Conservation (phyloP, 2,797 vertebrate genomes). For the Gorsachius magnificus region DNA sequence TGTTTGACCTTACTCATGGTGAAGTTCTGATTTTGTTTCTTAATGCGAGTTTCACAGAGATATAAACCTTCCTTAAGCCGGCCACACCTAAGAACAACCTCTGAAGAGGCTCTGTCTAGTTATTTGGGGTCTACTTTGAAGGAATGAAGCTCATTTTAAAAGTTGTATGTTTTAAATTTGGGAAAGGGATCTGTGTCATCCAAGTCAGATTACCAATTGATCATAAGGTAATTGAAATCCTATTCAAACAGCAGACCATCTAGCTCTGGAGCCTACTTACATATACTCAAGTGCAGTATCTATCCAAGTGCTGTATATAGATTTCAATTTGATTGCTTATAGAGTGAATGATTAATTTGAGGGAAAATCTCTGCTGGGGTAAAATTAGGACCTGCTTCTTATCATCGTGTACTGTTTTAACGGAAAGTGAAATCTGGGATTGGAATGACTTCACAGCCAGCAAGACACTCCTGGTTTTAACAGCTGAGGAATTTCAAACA, state of each 20-base stretch:
- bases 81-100: background rate
- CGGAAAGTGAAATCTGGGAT: background rate
- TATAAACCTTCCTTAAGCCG: background rate
- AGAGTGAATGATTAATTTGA: slow-evolving; percentile 26
- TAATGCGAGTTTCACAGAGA: background rate
- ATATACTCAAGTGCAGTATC: background rate
- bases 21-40: background rate
- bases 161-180: background rate
- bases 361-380: background rate
- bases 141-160: background rate
- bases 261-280: background rate
- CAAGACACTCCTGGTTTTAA: background rate
- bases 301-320: background rate
- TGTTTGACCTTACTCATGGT: background rate
- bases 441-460: slow-evolving; percentile 9
- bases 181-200: background rate
- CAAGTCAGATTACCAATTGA: background rate
- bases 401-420: background rate
- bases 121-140: background rate
- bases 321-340: slow-evolving; percentile 1
- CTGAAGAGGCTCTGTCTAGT: background rate
- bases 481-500: slow-evolving; percentile 8
- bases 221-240: background rate
- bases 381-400: slow-evolving; percentile 26
- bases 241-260: background rate